Conservation (phyloP, 30 jellyfish, hydroid and myxozoan species). For the Chrysaora quinquecirrha region DNA sequence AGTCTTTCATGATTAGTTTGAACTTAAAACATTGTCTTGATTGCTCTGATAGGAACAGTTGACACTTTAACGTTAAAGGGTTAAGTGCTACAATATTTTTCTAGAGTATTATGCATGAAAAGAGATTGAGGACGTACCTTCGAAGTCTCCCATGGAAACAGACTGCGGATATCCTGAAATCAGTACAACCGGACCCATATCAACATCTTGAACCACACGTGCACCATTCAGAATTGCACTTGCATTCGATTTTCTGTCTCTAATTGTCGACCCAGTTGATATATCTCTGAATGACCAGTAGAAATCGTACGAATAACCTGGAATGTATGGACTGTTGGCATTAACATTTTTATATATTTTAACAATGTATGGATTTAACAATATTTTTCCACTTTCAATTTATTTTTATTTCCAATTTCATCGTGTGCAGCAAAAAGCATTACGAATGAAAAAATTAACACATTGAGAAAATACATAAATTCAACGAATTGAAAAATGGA, state of each 20-base stretch:
- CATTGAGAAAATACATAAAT: neutral
- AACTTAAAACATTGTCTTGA: neutral
- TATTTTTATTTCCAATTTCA: neutral
- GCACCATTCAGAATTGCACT: conserved; percentile 53
- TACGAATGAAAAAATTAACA: neutral
- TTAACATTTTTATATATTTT: neutral
- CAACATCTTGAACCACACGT: conserved; percentile 33
- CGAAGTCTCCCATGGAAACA: conserved; percentile 37
- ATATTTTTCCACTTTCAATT: neutral
- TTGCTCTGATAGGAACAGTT: too few relatives aligned
- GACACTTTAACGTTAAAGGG: neutral
- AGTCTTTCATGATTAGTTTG: neutral
- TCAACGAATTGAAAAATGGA: too few relatives aligned
- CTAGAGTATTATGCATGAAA: neutral
- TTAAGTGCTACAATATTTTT: neutral
- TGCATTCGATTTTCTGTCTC: conserved; percentile 47
- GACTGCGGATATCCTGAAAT: conserved; percentile 56
- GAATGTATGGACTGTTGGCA: neutral
- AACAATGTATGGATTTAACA: neutral
- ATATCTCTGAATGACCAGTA: conserved; percentile 49
- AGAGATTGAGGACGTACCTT: conserved; percentile 6
- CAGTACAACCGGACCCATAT: conserved; percentile 39
- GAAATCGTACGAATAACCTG: conserved; percentile 43
- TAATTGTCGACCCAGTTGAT: conserved; percentile 9
- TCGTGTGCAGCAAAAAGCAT: neutral